Evolutionary conservation across 2,888 invertebrate genomes (phyloP), one percentile per base, ranked within the genome.

Genomic region (Ommatoiulus sabulosus): DNA sequence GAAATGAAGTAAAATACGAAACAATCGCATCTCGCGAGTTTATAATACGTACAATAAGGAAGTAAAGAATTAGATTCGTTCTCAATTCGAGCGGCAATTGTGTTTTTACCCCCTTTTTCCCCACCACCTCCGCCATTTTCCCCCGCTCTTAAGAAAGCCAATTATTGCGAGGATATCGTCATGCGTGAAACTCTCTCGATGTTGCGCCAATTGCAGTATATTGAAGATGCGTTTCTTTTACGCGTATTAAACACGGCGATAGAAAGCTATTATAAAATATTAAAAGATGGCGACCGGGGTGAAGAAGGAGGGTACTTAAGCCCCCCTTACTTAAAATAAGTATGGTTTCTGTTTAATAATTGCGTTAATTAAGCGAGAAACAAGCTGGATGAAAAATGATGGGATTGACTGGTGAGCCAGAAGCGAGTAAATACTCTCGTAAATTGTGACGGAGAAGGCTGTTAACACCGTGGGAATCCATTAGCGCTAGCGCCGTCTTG

Each of bases 61-160:
- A 80, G 80, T 80, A 10, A 80, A 80, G 80, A 80, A 80, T 80
- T 80, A 80, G 80, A 80, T 80, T 80, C 35, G 80, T 80, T 80
- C 24, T 35, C 80, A 80, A 80, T 80, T 80, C 80, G 35, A 80
- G 80, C 80, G 10, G 24, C 80, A 80, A 80, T 35, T 80, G 80
- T 35, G 80, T 80, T 35, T 80, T 15, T 15, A 4, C 3, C 12
- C 57, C 57, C 72, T 24, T 5, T 24, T 24, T 24, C 8, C 72
- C 3, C 35, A 2, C 80, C 80, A 52, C 80, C 80, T 35, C 63
- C 52, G 52, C 63, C 63, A n/a, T 63, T 20, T 20, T 20, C 80
- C 7, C 24, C 80, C 24, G 0, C 80, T 35, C 80, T 80, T 35
- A 80, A 35, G 80, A 80, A 80, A 80, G 80, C 24, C 80, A 80